Base-by-base conservation (phyloP, 2,797 vertebrate species). In the Amblyraja radiata region DNA sequence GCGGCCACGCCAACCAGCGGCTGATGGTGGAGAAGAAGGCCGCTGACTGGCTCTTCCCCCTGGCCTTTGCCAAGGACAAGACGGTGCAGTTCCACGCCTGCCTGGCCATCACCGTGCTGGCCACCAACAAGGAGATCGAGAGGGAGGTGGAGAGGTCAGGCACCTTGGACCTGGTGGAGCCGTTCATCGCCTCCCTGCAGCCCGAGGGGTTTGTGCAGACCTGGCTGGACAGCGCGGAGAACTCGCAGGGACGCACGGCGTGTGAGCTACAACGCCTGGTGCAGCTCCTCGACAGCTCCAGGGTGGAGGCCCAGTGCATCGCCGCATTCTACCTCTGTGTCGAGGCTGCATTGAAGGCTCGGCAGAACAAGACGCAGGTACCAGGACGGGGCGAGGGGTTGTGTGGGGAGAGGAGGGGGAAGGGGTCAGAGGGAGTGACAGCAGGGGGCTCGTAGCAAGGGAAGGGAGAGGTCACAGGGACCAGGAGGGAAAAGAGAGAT, bases 121-220 rank as follows among this genome's bases (percentile, higher is more conserved):
- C 98, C 2, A 97, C 98, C 93, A 99, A 99, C 96, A 97, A 97
- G 94, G 99, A 99, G 93, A 97, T 99, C 0, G 98, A 99, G 96
- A 97, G 97, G 73, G 98, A 99, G 95, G 99, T 99, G 95, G 99
- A 99, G 95, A 97, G 97, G 80, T 99, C 99, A 0, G 99, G 99
- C 25, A 99, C 99, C 0, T 94, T 99, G 96, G 98, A 98, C 2
- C 96, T 99, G 90, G 99, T 99, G 94, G 99, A 99, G 96, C 99
- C 99, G 0, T 99, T 99, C 93, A 98, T 99, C 0, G 98, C 98
- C 21, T 98, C 98, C 0, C 94, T 99, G 95, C 98, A 99, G 93
- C 98, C 98, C 0, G 97, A 98, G 32, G 97, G 96, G 93, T 99
- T 99, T 0, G 97, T 98, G 0, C 96, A 97, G 0, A 97, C 95